Percentiles rank a stretch among this genome's conserved stretches.
Conservation (phyloP, 2,113 vertebrate species). For the Nannospalax galili region DNA sequence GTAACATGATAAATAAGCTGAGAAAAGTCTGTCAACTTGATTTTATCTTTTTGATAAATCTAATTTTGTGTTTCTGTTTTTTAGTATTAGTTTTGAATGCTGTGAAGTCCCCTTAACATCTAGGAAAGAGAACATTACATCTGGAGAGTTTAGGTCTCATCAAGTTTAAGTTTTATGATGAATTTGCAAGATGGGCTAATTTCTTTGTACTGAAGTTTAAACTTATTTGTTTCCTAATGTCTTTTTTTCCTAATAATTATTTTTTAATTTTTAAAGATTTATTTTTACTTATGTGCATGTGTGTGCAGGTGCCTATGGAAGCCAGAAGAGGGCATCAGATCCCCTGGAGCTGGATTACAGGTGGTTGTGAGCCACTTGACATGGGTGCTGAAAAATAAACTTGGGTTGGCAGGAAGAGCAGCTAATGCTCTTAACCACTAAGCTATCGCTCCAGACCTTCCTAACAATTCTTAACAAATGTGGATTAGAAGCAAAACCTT, state of each 20-base stretch:
- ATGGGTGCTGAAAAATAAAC: too few species aligned
- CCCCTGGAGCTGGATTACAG: too few species aligned
- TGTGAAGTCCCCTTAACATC: background rate
- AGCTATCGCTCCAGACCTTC: background rate
- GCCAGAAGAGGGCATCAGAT: too few species aligned
- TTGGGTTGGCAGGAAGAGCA: too few species aligned
- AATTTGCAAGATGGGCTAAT: background rate
- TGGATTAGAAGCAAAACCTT: conserved; percentile 37
- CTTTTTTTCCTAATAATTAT: too few species aligned
- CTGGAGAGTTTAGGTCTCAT: conserved; percentile 23
- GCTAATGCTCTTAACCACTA: too few species aligned
- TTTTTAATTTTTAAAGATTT: too few species aligned
- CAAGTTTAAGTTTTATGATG: background rate
- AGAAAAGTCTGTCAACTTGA: background rate
- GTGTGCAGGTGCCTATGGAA: too few species aligned
- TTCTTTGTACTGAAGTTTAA: background rate
- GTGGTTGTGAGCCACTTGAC: too few species aligned
- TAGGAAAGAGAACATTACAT: background rate
- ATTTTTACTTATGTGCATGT: too few species aligned
- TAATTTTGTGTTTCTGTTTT: background rate
- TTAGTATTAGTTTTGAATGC: conserved; percentile 2
- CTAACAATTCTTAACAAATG: conserved; percentile 5
- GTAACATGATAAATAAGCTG: background rate
- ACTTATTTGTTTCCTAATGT: background rate
- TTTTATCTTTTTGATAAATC: conserved; percentile 36